Percentiles rank a stretch among this genome's conserved stretches.
Conservation (phyloP, 2,797 vertebrate species). For the Cuculus canorus region DNA sequence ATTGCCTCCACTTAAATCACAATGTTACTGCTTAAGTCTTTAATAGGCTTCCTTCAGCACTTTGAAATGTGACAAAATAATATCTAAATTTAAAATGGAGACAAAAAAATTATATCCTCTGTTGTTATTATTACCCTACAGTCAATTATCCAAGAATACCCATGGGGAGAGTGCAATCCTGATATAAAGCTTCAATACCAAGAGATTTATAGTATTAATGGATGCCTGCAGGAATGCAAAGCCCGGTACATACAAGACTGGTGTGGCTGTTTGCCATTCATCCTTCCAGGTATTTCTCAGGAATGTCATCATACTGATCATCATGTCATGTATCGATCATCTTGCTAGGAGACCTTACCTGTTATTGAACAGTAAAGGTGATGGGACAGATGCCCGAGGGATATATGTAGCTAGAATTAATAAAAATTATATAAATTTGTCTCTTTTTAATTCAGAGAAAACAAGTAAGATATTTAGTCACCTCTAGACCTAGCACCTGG, state of each 20-base stretch:
- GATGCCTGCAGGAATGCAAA: constrained; percentile 81
- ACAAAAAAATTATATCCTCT: not conserved
- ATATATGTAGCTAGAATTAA: not conserved
- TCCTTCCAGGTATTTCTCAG: constrained; percentile 77
- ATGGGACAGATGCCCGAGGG: not conserved
- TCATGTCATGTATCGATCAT: too few relatives aligned
- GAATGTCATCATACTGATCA: not conserved
- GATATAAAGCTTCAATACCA: constrained; percentile 65
- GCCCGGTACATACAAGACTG: constrained; percentile 67
- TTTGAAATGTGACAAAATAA: not conserved
- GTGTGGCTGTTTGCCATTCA: constrained; percentile 78
- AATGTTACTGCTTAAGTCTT: not conserved
- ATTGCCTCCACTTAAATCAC: not conserved
- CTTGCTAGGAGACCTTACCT: not conserved
- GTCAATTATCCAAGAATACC: constrained; percentile 80
- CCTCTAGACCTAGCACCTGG: not conserved
- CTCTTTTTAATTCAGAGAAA: not conserved
- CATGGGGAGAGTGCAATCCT: constrained; percentile 82
- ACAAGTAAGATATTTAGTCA: not conserved
- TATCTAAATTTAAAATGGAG: not conserved
- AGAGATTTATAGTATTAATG: constrained; percentile 73
- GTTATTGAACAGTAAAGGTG: not conserved
- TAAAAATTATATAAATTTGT: not conserved
- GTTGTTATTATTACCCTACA: constrained; percentile 50
- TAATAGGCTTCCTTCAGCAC: not conserved